Conservation (phyloP, 2,888 invertebrate genomes). For the Xiphydria camelus region DNA sequence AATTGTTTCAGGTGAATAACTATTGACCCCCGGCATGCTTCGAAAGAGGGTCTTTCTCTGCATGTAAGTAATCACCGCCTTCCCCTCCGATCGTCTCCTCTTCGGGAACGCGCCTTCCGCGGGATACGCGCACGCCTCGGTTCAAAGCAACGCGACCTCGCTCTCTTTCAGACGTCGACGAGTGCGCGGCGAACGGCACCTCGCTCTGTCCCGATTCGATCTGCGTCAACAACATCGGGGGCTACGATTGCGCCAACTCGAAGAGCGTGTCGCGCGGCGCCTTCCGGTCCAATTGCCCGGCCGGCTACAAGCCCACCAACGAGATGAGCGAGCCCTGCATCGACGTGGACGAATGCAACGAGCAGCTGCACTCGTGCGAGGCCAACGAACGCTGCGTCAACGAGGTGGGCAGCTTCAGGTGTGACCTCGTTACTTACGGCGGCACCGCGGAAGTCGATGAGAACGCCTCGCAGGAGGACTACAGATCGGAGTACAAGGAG, state of each 20-base stretch:
- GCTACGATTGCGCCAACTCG: constrained; percentile 69
- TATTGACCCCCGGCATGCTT: constrained; percentile 3
- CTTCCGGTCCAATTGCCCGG: constrained; percentile 57
- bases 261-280: background rate
- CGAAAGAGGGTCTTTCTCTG: constrained; percentile 1
- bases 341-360: constrained; percentile 12
- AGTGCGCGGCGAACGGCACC: constrained; percentile 59
- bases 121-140: too few relatives aligned
- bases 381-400: constrained; percentile 52
- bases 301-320: constrained; percentile 64
- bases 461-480: background rate
- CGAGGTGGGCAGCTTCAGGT: constrained; percentile 60
- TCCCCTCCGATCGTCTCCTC: background rate
- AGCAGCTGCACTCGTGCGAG: constrained; percentile 18
- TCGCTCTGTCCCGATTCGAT: constrained; percentile 55
- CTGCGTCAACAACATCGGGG: constrained; percentile 73
- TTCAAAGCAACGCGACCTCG: too few relatives aligned
- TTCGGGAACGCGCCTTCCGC: constrained; percentile 15
- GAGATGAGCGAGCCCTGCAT: constrained; percentile 57
- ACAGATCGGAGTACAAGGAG: background rate
- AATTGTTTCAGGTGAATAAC: too few relatives aligned
- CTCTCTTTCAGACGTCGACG: constrained; percentile 60
- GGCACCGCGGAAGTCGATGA: constrained; percentile 16
- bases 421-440: constrained; percentile 34
- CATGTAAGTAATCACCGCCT: constrained; percentile 11